Evolutionary conservation across 2,888 invertebrate species (phyloP), one percentile per base, ranked within the genome.

Genomic region (Cephus nigrinus): DNA sequence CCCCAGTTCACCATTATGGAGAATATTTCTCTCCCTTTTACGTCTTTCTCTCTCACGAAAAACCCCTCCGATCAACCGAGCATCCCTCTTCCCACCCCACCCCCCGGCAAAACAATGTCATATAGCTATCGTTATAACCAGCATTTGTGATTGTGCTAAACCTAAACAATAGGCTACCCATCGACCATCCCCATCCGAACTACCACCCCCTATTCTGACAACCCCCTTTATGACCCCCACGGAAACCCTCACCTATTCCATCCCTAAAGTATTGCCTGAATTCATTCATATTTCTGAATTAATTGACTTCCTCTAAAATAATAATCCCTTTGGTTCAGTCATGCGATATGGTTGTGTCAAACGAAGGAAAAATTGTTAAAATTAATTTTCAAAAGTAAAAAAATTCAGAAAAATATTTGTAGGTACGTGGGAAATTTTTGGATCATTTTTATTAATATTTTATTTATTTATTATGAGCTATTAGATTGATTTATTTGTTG

Each of bases 71-170:
- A 32, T 33, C 33, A 31, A 31, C 31, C 71, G 32, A 33, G 32
- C 71, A 12, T 71, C 11, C 71, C 32, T 12, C 80, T 23, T 9
- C 12, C 71, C 69, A 30, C 2, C 31, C 69, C 69, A 69, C 69
- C 31, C 69, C 11, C 30, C 79, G 80, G 82, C 78, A 78, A 83
- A 82, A 82, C 83, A 83, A 82, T 82, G 82, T 80, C 80, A 79
- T 81, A 79, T 71, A 72, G 74, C 81, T 79, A 74, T 76, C 74
- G 79, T 82, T 79, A 79, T 83, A 83, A 80, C 81, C 81, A 78
- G 85, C 82, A 84, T 86, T 87, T 86, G 86, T 86, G 85, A 87
- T 87, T 87, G 86, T 82, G 85, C 86, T 87, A 86, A 87, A 85
- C 83, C 84, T 85, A 86, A 86, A 87, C 87, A 87, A 87, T 87